Base-by-base conservation (phyloP, 2,888 invertebrate species). In the Synanthedon vespiformis region DNA sequence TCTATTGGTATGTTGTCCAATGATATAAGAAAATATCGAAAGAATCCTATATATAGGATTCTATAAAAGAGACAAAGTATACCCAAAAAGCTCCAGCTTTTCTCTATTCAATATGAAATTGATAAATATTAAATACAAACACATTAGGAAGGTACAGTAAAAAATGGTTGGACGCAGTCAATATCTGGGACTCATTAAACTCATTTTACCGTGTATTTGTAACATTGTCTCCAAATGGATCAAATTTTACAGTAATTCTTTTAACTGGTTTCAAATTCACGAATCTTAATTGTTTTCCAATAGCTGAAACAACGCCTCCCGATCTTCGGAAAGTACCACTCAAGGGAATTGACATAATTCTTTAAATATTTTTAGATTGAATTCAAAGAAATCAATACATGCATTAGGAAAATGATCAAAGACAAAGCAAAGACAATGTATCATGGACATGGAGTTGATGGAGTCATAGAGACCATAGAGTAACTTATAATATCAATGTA, bases 221-320 rank as follows among this genome's bases (percentile, higher is more conserved):
- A 54, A 92, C 92, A 78, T 92, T 92, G 63, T 91, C 88, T 63
- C 91, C 89, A 77, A 96, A 96, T 4, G 96, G 96, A 83, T 96
- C 96, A 70, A 96, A 95, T 78, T 92, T 91, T 52, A 95, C 90
- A 52, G 90, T 90, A 55, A 96, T 90, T 77, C 90, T 90, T 66
- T 93, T 92, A 0, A 94, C 93, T 48, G 94, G 94, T 74, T 94
- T 94, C 55, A 96, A 87, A 86, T 93, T 94, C 10, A 96, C 77
- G 58, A 74, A 66, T 70, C 88, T 91, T 52, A 95, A 63, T 76
- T 95, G 93, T 78, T 93, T 93, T 51, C 79, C 81, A 62, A 95
- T 92, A 48, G 94, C 94, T 65, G 92, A 90, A 51, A 91, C 87
- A 53, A 94, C 64, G 56, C 95, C 95, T 18, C 87, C 89, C 0